Evolutionary conservation across 2,113 vertebrate genomes (phyloP).

Genomic region (Carlito syrichta): DNA sequence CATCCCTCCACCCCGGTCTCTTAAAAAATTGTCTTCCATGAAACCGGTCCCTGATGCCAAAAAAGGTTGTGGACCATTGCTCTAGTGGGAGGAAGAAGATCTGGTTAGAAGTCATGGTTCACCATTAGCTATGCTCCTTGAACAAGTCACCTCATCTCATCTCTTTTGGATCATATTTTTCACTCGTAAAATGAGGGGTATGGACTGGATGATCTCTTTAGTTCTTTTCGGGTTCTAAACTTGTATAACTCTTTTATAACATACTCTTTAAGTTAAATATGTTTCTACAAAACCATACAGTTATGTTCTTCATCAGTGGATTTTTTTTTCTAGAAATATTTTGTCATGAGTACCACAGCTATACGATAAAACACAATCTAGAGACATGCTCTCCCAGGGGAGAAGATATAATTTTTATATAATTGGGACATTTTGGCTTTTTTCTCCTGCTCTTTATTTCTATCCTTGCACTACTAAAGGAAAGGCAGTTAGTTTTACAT

Average conservation of each 20-base stretch:
- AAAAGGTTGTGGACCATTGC: too few species aligned
- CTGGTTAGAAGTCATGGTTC: neutral
- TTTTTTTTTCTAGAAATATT: constrained; percentile 14
- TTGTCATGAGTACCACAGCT: neutral
- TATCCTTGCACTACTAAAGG: neutral
- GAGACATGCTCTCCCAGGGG: neutral
- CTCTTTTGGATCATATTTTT: neutral
- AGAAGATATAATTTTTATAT: neutral
- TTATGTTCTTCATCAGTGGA: neutral
- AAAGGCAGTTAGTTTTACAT: neutral
- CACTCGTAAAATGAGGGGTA: neutral
- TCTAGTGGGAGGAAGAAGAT: neutral
- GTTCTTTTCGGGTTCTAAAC: neutral
- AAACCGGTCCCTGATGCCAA: too few species aligned
- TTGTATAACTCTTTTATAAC: neutral
- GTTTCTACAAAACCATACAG: neutral
- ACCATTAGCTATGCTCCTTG: neutral
- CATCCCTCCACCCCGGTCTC: too few species aligned
- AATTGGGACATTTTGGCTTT: neutral
- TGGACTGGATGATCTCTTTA: neutral
- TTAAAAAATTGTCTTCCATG: too few species aligned
- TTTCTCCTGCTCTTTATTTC: neutral
- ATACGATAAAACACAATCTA: neutral
- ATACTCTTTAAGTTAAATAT: constrained; percentile 14
- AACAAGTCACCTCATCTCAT: neutral